Evolutionary conservation across 2,888 invertebrate species (phyloP).

Genomic region (Andrena fulva): DNA sequence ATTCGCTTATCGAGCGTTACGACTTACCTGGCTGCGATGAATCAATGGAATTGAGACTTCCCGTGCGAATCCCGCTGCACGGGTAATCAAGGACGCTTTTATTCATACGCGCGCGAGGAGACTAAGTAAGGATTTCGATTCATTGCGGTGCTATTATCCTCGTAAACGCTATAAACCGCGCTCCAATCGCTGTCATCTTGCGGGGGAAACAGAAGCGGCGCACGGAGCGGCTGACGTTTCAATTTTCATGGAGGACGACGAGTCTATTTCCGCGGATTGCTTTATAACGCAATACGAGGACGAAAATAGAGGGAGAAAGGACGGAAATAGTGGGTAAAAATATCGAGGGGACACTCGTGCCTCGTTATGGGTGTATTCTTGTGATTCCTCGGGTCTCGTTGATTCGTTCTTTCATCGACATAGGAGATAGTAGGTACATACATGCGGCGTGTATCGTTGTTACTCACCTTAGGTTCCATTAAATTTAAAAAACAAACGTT

Average conservation of each 20-base stretch:
- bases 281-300: background rate
- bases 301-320: background rate
- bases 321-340: background rate
- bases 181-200: background rate
- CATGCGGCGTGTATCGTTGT: background rate
- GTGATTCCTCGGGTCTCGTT: background rate
- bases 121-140: constrained; percentile 10
- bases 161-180: background rate
- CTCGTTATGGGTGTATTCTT: background rate
- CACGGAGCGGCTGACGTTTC: background rate
- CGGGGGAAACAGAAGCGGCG: background rate
- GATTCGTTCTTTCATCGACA: constrained; percentile 20
- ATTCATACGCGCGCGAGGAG: constrained; percentile 1
- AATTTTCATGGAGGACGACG: constrained; percentile 9
- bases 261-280: background rate
- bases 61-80: background rate
- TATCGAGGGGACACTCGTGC: background rate
- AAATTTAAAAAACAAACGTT: constrained; percentile 9
- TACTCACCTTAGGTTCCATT: background rate
- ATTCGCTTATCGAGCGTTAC: constrained; percentile 3
- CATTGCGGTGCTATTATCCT: background rate
- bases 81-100: constrained; percentile 18
- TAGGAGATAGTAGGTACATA: too few relatives aligned
- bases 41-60: background rate
- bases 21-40: constrained; percentile 4